A percentile compares a stretch with the other conserved stretches of the same genome.
phyloP scores from a whole-genome alignment of 2,797 vertebrate species.

The Tokudaia tokunoshimensis region DNA sequence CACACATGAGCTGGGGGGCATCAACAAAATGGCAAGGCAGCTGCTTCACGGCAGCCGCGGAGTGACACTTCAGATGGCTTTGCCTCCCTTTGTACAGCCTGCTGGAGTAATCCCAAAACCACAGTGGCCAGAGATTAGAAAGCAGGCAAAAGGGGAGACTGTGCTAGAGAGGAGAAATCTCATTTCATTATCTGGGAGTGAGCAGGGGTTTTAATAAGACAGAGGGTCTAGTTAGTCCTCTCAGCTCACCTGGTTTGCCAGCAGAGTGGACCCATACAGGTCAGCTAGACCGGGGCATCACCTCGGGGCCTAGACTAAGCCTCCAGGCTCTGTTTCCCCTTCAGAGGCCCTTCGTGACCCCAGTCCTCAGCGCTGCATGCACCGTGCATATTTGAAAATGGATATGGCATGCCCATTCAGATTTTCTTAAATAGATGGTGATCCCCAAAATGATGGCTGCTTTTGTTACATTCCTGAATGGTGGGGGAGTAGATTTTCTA shows the following conservation, averaged over 20 bases:
- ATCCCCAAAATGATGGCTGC: neutral
- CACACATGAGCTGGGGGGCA: conserved; percentile 93
- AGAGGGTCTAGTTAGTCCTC: conserved; percentile 74
- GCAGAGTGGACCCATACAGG: conserved; percentile 57
- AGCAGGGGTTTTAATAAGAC: conserved; percentile 89
- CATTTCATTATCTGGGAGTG: conserved; percentile 92
- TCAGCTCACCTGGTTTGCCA: conserved; percentile 78
- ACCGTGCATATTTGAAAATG: neutral
- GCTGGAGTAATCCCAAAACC: conserved; percentile 95
- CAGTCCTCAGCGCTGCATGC: neutral
- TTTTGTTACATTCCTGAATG: neutral
- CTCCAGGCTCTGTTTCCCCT: neutral
- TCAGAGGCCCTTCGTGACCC: neutral
- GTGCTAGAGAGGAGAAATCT: conserved; percentile 85
- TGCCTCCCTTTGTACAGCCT: conserved; percentile 93
- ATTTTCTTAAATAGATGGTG: neutral
- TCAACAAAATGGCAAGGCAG: conserved; percentile 92
- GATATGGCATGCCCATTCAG: neutral
- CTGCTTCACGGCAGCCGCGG: conserved; percentile 93
- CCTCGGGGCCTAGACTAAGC: neutral
- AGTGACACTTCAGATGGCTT: conserved; percentile 95
- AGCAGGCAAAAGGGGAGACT: conserved; percentile 71
- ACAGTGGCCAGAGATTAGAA: conserved; percentile 96
- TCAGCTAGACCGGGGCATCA: neutral
- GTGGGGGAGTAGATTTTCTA: neutral